Evolutionary conservation across 2,888 invertebrate genomes (phyloP), one percentile per base, ranked within the genome.

Genomic region (Epistrophe grossulariae): DNA sequence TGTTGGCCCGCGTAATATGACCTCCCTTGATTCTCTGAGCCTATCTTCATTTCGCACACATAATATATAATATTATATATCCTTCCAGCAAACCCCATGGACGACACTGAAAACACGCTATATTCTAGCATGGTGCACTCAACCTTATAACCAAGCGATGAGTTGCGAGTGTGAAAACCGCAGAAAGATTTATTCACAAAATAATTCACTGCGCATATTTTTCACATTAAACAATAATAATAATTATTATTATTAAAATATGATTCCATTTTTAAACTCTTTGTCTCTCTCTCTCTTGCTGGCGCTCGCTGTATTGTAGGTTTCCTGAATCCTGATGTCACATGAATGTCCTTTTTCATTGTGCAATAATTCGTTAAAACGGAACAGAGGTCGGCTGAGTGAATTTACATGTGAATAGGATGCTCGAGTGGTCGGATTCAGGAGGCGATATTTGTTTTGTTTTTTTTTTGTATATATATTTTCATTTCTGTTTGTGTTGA

Each of bases 171-270:
- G 89, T 84, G 84, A 88, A 88, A 89, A 88, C 89, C 91, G 88
- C 91, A 88, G 81, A 89, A 90, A 91, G 91, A 91, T 91, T 91
- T 91, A 91, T 91, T 89, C 88, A 77, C 72, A 68, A 84, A 89
- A 91, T 90, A 91, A 91, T 91, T 90, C 88, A 89, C 82, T 83
- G 82, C 77, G 88, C 68, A 73, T 76, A 83, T 88, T 84, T 88
- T 84, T 84, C 81, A 78, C 80, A 81, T 84, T 84, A 79, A 91
- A 90, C 91, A 91, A 91, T 91, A 91, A 91, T 91, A 91, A 91
- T 91, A 90, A 91, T 91, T 89, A 90, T 90, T 90, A 90, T 90
- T 90, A 90, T 90, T 89, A 89, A 89, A 90, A 89, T 89, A 90
- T 89, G 89, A 85, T 87, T 82, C 79, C 68, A 55, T 70, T 70